Evolutionary conservation across 2,113 vertebrate species (phyloP).

Genomic region (Emydura subglobosa): DNA sequence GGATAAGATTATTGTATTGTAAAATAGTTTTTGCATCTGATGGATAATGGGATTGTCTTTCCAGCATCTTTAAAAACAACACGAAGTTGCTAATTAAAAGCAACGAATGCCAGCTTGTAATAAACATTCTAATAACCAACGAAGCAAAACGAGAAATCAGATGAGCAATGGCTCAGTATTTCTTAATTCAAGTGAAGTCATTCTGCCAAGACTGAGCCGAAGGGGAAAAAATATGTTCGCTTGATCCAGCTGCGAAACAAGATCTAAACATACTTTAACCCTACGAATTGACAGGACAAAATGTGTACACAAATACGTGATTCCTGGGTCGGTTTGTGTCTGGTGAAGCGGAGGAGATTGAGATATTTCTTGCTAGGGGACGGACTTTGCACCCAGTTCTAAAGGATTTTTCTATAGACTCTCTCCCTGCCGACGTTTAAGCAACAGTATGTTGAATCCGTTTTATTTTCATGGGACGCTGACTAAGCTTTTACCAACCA

Average conservation of each 20-base stretch:
- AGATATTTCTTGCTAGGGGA: neutral
- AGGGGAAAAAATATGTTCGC: neutral
- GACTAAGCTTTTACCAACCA: neutral
- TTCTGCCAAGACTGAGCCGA: neutral
- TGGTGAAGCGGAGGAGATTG: no score
- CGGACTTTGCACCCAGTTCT: neutral
- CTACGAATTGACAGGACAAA: neutral
- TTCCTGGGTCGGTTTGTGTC: no score
- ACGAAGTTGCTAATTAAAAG: constrained; percentile 43
- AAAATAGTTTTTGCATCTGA: neutral
- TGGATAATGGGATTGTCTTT: neutral
- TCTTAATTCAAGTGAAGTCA: neutral
- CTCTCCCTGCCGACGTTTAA: neutral
- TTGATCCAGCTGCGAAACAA: neutral
- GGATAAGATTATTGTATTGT: neutral
- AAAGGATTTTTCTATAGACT: neutral
- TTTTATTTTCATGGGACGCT: neutral
- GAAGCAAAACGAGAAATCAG: neutral
- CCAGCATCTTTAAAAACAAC: neutral
- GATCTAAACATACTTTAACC: neutral
- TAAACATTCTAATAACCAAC: neutral
- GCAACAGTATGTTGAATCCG: neutral
- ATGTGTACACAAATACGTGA: neutral
- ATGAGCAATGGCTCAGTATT: neutral
- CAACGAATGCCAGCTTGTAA: constrained; percentile 47